A percentile compares a stretch with the other conserved stretches of the same genome.
phyloP scores from a whole-genome alignment of 2,888 invertebrate genomes.

The Drosophila bunnanda region DNA sequence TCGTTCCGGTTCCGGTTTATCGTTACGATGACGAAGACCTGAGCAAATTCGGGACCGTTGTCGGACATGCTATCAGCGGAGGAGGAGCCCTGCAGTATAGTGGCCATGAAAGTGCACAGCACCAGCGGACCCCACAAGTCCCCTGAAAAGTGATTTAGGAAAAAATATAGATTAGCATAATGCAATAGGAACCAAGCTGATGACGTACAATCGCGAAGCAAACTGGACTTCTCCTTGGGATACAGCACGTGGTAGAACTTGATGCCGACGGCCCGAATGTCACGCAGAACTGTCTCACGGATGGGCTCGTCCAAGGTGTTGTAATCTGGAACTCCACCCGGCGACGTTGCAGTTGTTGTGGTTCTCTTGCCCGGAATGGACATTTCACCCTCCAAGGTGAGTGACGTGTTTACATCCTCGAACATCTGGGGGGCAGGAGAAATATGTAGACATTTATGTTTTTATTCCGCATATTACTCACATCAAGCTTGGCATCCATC shows the following conservation, averaged over 20 bases:
- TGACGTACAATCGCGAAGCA: conserved; percentile 96
- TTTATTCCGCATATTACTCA: conserved; percentile 5
- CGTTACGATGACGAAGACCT: conserved; percentile 99
- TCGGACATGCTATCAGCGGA: conserved; percentile 89
- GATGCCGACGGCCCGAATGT: conserved; percentile 95
- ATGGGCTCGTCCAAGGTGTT: conserved; percentile 99
- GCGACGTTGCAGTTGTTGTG: conserved; percentile 85
- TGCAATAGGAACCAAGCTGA: conserved; percentile 35
- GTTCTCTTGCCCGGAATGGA: conserved; percentile 86
- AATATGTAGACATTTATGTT: not conserved
- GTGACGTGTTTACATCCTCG: conserved; percentile 85
- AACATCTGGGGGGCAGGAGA: conserved; percentile 86
- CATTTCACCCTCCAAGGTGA: conserved; percentile 91
- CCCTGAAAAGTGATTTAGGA: conserved; percentile 87
- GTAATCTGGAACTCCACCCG: conserved; percentile 89
- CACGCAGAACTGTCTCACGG: conserved; percentile 95
- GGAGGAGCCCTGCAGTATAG: conserved; percentile 92
- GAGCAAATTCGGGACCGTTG: conserved; percentile 98
- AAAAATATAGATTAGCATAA: conserved; percentile 21
- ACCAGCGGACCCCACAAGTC: conserved; percentile 99
- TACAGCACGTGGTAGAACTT: conserved; percentile 98
- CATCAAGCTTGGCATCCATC: conserved; percentile 45
- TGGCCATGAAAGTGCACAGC: conserved; percentile 98
- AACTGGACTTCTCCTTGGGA: conserved; percentile 95
- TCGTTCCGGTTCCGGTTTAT: conserved; percentile 93